Conservation (phyloP, 2,797 vertebrate species). For the Chaetophractus vellerosus region DNA sequence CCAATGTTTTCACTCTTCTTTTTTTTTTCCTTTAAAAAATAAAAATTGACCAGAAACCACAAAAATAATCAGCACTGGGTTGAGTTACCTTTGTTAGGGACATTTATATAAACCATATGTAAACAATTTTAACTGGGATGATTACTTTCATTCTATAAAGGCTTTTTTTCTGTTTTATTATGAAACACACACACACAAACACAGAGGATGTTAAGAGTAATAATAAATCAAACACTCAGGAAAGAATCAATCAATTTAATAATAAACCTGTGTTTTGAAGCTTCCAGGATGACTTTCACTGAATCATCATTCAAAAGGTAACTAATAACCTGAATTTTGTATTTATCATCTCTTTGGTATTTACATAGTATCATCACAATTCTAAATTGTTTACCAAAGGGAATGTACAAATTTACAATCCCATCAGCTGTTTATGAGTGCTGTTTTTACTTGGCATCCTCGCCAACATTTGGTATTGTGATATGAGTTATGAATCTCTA, state of each 20-base stretch:
- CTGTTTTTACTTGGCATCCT: background rate
- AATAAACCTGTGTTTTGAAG: background rate
- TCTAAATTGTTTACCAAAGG: background rate
- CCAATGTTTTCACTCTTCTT: background rate
- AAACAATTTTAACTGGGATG: background rate
- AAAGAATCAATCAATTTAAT: background rate
- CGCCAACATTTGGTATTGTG: background rate
- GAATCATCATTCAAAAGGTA: background rate
- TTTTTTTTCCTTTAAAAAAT: conserved; percentile 6
- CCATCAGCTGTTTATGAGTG: background rate
- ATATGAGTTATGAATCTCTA: background rate
- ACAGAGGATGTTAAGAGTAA: background rate
- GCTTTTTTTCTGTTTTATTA: background rate
- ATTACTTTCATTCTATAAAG: background rate
- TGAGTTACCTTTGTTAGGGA: background rate
- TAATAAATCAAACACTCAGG: background rate
- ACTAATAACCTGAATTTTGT: background rate
- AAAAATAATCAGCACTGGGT: background rate
- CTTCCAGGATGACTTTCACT: background rate
- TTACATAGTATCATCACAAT: background rate
- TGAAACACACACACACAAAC: background rate
- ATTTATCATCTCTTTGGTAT: background rate
- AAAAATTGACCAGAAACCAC: background rate
- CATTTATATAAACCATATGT: background rate
- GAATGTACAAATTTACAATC: background rate